Percentiles rank a stretch among this genome's conserved stretches.
These are phyloP conservation scores for Elymnias hypermnestra DNA, from an alignment of 1,140 invertebrate genomes.

Conservation along the genomic window DNA sequence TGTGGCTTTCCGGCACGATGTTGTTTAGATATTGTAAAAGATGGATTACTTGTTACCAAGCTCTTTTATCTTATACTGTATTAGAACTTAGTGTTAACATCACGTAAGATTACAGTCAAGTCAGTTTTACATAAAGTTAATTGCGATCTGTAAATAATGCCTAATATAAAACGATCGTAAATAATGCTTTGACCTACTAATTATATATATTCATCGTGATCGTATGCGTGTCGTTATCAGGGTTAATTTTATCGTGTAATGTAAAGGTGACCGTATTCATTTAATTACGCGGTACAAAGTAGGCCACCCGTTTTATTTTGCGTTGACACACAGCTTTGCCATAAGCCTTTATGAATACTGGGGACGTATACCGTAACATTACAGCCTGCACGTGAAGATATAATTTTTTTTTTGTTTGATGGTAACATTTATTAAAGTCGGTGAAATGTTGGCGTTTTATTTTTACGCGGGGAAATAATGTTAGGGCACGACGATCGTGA, in stretches of 20 bases:
- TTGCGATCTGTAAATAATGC: too few species aligned
- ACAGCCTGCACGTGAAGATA: slow-evolving; percentile 8
- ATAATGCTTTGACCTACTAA: too few species aligned
- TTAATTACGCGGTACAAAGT: slow-evolving; percentile 22
- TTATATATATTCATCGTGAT: neutral
- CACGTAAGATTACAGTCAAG: too few species aligned
- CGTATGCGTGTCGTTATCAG: slow-evolving; percentile 2
- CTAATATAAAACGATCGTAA: too few species aligned
- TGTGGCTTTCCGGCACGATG: too few species aligned
- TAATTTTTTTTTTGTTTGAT: slow-evolving; percentile 13
- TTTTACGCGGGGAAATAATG: neutral
- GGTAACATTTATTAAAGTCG: slow-evolving; percentile 13
- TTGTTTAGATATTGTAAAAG: too few species aligned
- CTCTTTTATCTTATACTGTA: too few species aligned
- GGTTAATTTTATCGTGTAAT: slow-evolving; percentile 1
- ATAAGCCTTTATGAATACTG: slow-evolving; percentile 21
- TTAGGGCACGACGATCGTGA: neutral
- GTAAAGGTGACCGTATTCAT: slow-evolving; percentile 12
- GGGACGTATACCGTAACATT: slow-evolving; percentile 12
- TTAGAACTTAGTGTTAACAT: too few species aligned
- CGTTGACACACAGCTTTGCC: slow-evolving; percentile 23
- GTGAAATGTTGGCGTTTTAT: slow-evolving; percentile 3
- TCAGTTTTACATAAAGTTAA: too few species aligned
- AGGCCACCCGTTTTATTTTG: slow-evolving; percentile 19
- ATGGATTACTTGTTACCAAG: too few species aligned